Evolutionary conservation across 1,140 invertebrate species (phyloP).

Genomic region (Dysdera silvatica): DNA sequence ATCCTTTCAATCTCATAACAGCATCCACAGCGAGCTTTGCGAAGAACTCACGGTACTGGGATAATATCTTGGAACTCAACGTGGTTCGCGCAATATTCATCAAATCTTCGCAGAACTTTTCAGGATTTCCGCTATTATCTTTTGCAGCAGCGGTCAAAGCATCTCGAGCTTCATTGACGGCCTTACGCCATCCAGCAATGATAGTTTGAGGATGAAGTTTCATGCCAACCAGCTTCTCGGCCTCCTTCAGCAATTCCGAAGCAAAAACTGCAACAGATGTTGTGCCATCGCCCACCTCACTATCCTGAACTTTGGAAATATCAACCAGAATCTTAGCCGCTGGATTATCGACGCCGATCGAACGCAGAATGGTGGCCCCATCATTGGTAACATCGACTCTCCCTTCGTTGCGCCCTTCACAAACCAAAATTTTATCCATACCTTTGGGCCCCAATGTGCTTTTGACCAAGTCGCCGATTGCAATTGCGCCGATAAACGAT

Average conservation of each 20-base stretch:
- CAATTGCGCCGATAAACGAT: slow-evolving; percentile 95
- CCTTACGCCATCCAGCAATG: slow-evolving; percentile 86
- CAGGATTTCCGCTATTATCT: slow-evolving; percentile 72
- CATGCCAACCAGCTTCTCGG: slow-evolving; percentile 85
- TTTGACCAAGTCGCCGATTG: slow-evolving; percentile 96
- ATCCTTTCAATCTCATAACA: slow-evolving; percentile 87
- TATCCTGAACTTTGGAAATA: slow-evolving; percentile 97
- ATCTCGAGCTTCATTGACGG: slow-evolving; percentile 68
- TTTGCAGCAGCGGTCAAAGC: slow-evolving; percentile 67
- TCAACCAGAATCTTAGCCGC: slow-evolving; percentile 94
- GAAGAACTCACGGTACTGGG: slow-evolving; percentile 96
- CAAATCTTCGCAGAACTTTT: slow-evolving; percentile 76
- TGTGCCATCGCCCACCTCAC: slow-evolving; percentile 99
- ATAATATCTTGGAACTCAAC: slow-evolving; percentile 94
- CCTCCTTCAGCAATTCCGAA: slow-evolving; percentile 87
- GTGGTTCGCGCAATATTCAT: slow-evolving; percentile 97
- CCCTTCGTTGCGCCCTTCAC: slow-evolving; percentile 68
- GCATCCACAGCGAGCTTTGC: slow-evolving; percentile 91
- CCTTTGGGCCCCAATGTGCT: slow-evolving; percentile 98
- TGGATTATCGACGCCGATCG: slow-evolving; percentile 96
- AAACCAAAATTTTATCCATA: slow-evolving; percentile 99
- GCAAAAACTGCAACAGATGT: slow-evolving; percentile 97
- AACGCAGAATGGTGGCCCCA: slow-evolving; percentile 95
- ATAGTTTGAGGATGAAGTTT: slow-evolving; percentile 99
- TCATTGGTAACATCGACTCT: slow-evolving; percentile 96